These are phyloP conservation scores for Diplodus puntazzo DNA, from an alignment of 2,797 vertebrate genomes.

Conservation along the genomic window DNA sequence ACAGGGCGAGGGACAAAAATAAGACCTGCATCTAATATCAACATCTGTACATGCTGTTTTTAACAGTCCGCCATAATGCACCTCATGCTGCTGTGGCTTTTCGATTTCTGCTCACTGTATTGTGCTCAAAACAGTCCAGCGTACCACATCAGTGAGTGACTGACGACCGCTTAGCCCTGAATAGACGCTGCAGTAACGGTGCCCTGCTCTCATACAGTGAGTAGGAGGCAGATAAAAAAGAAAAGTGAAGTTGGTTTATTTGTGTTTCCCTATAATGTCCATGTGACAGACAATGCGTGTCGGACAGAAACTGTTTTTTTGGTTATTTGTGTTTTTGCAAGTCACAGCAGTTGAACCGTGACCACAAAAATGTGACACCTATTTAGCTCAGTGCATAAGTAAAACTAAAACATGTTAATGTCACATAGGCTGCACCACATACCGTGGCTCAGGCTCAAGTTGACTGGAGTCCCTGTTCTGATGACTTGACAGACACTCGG, in stretches of 20 bases:
- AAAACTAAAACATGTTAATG: background rate
- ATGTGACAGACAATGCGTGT: background rate
- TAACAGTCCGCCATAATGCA: background rate
- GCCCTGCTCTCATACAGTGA: background rate
- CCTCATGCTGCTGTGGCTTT: constrained; percentile 34
- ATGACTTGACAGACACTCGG: no score
- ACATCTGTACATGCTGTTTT: constrained; percentile 29
- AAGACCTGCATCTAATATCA: background rate
- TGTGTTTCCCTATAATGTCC: background rate
- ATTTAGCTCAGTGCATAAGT: background rate
- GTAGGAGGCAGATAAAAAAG: background rate
- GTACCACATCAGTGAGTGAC: constrained; percentile 27
- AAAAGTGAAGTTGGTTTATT: background rate
- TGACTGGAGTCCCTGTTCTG: no score
- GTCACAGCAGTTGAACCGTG: background rate
- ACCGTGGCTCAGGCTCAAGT: background rate
- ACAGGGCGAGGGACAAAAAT: constrained; percentile 20
- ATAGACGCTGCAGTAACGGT: constrained; percentile 4
- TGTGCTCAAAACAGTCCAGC: background rate
- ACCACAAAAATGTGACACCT: background rate
- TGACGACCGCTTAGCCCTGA: constrained; percentile 11
- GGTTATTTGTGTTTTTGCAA: background rate
- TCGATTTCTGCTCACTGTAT: constrained; percentile 21
- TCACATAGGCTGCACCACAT: background rate
- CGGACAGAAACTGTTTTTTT: background rate